Percentiles rank a stretch among this genome's conserved stretches.
Conservation (phyloP, 2,888 invertebrate species). For the Tetramorium bicarinatum region DNA sequence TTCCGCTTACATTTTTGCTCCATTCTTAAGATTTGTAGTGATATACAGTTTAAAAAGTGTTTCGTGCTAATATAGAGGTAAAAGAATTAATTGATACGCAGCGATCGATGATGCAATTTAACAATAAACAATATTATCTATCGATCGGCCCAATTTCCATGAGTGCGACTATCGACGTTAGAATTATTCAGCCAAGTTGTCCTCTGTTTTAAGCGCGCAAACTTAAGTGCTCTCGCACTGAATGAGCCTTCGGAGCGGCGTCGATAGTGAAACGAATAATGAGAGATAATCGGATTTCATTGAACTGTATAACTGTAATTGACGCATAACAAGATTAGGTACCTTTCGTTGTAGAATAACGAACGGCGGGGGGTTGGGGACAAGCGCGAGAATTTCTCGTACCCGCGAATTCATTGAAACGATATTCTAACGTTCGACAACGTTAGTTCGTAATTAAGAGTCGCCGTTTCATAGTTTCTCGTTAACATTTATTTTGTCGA, state of each 20-base stretch:
- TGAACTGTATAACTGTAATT: conserved; percentile 63
- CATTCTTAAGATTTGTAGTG: background rate
- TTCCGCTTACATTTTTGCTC: background rate
- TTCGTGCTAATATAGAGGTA: background rate
- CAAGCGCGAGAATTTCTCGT: background rate
- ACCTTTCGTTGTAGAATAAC: conserved; percentile 1
- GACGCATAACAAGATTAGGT: conserved; percentile 48
- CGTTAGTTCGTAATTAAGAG: conserved; percentile 35
- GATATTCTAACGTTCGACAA: conserved; percentile 45
- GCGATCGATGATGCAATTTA: conserved; percentile 14
- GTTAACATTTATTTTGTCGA: background rate
- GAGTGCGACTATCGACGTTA: conserved; percentile 30
- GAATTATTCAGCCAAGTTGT: conserved; percentile 18
- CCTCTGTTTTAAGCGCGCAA: conserved; percentile 40
- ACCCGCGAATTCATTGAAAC: conserved; percentile 39
- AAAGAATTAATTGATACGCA: background rate
- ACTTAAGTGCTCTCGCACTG: conserved; percentile 42
- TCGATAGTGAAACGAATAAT: conserved; percentile 60
- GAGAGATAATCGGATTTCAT: conserved; percentile 67
- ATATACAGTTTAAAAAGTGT: background rate
- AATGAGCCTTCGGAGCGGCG: conserved; percentile 26
- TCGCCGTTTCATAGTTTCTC: background rate
- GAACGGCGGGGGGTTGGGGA: background rate
- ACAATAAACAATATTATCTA: background rate
- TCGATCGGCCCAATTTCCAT: conserved; percentile 24